Conservation (phyloP, 2,888 invertebrate genomes). For the Margaritifera margaritifera region DNA sequence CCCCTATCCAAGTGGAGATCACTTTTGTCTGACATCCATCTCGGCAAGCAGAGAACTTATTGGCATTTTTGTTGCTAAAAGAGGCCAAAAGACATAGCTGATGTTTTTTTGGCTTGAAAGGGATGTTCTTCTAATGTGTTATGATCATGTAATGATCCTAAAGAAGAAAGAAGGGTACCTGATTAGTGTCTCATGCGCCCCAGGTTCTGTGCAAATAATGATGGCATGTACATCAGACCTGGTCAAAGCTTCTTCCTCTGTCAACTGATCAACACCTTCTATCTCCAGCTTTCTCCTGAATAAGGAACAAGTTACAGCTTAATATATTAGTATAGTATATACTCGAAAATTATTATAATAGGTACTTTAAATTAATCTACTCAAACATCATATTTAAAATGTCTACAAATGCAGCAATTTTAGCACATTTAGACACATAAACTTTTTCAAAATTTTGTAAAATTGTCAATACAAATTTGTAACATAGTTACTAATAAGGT, state of each 20-base stretch:
- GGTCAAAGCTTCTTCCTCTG: constrained; percentile 49
- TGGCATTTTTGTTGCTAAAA: background rate
- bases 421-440: too few relatives aligned
- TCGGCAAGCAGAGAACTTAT: background rate
- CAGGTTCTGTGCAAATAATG: constrained; percentile 53
- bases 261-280: constrained; percentile 35
- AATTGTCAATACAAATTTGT: too few relatives aligned
- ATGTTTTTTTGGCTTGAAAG: too few relatives aligned
- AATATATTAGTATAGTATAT: background rate
- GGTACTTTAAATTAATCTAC: too few relatives aligned
- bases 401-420: too few relatives aligned
- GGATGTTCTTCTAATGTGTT: background rate
- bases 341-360: too few relatives aligned
- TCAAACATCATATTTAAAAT: too few relatives aligned
- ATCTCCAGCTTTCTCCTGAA: constrained; percentile 39
- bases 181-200: constrained; percentile 47
- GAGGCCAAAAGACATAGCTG: background rate
- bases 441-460: too few relatives aligned
- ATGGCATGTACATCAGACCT: constrained; percentile 47
- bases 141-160: constrained; percentile 16
- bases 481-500: too few relatives aligned
- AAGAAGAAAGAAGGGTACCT: constrained; percentile 31
- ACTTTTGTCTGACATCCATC: too few relatives aligned
- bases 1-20: too few relatives aligned
- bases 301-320: background rate